These are phyloP conservation scores for Anolis apletophallus DNA, from an alignment of 2,797 vertebrate species.

Conservation along the genomic window DNA sequence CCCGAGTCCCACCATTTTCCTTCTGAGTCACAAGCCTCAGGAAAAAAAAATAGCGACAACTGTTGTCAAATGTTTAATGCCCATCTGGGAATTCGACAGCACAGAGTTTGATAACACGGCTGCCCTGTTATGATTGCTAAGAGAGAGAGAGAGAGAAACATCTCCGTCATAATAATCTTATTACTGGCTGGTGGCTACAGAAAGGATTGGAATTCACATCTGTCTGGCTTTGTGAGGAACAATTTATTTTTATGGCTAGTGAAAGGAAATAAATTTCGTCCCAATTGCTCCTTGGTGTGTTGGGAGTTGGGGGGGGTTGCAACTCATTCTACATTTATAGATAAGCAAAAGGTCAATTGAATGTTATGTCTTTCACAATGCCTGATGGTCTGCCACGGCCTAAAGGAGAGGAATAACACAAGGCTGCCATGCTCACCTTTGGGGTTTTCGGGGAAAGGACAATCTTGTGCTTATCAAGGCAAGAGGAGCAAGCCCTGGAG, in stretches of 20 bases:
- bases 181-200: slow-evolving; percentile 53
- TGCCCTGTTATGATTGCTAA: slow-evolving; percentile 45
- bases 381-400: slow-evolving; percentile 19
- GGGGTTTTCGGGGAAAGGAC: slow-evolving; percentile 27
- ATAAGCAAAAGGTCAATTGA: slow-evolving; percentile 83
- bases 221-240: slow-evolving; percentile 62
- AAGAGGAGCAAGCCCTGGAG: slow-evolving; percentile 35
- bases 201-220: slow-evolving; percentile 48
- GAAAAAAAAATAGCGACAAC: slow-evolving; percentile 29
- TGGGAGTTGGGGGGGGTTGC: slow-evolving; percentile 37
- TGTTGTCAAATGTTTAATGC: slow-evolving; percentile 42
- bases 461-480: slow-evolving; percentile 46
- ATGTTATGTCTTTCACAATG: slow-evolving; percentile 71
- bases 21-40: background rate
- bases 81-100: slow-evolving; percentile 31
- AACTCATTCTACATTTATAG: slow-evolving; percentile 79
- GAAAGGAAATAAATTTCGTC: slow-evolving; percentile 80
- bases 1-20: no score
- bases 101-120: slow-evolving; percentile 61
- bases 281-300: slow-evolving; percentile 71
- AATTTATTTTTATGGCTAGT: slow-evolving; percentile 82
- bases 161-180: slow-evolving; percentile 73
- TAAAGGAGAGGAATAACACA: slow-evolving; percentile 39
- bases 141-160: slow-evolving; percentile 58
- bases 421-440: background rate